phyloP scores from a whole-genome alignment of 2,797 vertebrate species.

The Capromys pilorides region DNA sequence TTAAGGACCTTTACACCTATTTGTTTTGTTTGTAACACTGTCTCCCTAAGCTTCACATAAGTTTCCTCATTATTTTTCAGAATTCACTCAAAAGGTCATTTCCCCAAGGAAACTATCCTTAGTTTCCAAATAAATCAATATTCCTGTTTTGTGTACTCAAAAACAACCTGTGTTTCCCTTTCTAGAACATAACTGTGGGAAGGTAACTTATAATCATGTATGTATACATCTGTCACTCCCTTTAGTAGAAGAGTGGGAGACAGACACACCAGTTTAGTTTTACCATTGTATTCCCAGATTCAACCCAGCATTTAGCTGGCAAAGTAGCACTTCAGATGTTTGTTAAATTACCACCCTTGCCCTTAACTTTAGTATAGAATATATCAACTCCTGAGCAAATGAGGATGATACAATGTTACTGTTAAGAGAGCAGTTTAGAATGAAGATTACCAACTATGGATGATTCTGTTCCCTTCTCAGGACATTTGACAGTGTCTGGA shows the following conservation, averaged over 20 bases:
- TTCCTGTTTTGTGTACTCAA: not conserved
- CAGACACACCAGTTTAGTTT: conserved; percentile 45
- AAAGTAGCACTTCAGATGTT: not conserved
- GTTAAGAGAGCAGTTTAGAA: conserved; percentile 1
- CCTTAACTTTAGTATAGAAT: conserved; percentile 16
- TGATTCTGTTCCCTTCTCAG: not conserved
- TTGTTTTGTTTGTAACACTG: conserved; percentile 23
- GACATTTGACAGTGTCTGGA: not conserved
- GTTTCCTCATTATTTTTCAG: not conserved
- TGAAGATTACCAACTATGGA: not conserved
- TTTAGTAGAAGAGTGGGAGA: not conserved
- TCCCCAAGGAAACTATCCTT: not conserved
- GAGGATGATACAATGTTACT: not conserved
- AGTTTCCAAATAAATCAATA: conserved; percentile 38
- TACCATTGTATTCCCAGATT: not conserved
- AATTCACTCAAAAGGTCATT: not conserved
- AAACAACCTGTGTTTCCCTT: not conserved
- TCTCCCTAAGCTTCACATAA: not conserved
- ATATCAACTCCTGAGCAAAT: conserved; percentile 47
- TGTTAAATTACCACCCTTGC: not conserved
- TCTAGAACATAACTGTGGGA: conserved; percentile 32
- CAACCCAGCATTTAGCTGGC: not conserved
- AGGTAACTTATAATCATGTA: not conserved
- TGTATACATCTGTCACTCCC: not conserved
- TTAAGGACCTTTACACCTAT: not conserved